Evolutionary conservation across 2,797 vertebrate species (phyloP).

Genomic region (Pitangus sulphuratus): DNA sequence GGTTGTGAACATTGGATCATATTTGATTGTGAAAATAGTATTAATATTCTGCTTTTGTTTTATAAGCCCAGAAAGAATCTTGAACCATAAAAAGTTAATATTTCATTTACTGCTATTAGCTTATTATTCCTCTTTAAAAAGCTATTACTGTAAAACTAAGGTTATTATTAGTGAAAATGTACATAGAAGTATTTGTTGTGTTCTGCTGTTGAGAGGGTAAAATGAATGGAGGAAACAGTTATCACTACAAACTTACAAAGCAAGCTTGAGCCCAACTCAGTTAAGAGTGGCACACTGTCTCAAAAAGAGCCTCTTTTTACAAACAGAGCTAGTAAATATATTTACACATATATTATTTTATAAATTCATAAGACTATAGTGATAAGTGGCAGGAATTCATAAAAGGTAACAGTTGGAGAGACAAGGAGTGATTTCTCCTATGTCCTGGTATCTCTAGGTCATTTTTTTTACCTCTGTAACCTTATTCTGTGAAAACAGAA

Average conservation of each 20-base stretch:
- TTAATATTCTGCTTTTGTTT: background rate
- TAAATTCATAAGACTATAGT: background rate
- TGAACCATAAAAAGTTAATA: background rate
- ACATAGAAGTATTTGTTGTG: rapidly evolving
- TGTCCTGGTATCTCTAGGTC: background rate
- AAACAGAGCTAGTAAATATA: background rate
- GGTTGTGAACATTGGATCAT: background rate
- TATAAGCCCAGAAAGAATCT: background rate
- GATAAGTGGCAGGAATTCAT: background rate
- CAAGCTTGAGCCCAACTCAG: background rate
- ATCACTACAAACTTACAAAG: background rate
- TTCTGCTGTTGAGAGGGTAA: background rate
- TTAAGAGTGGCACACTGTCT: background rate
- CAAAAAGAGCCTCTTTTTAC: background rate
- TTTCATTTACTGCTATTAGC: background rate
- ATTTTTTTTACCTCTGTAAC: background rate
- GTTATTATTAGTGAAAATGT: background rate
- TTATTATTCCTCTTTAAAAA: background rate
- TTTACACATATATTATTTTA: background rate
- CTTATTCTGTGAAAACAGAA: slow-evolving; percentile 3
- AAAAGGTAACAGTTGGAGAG: background rate
- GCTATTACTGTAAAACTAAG: background rate
- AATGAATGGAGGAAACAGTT: background rate
- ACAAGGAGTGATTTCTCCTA: background rate
- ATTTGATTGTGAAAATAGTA: background rate